phyloP scores from a whole-genome alignment of 2,113 vertebrate genomes.

The Plecotus auritus region DNA sequence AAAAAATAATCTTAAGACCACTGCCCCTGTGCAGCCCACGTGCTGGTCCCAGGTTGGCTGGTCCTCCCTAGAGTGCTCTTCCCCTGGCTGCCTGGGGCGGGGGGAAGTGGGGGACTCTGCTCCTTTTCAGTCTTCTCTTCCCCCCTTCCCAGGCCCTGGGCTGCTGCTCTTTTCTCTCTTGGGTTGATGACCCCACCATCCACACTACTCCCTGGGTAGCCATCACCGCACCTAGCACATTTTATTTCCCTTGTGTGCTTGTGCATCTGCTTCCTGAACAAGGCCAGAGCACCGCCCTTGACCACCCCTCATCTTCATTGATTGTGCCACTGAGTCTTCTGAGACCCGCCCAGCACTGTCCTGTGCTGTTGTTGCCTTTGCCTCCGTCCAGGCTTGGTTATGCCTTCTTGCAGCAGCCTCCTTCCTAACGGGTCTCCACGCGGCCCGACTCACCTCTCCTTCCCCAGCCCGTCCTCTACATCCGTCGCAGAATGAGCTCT shows the following conservation, averaged over 20 bases:
- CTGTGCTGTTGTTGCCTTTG: not conserved
- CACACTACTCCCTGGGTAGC: not conserved
- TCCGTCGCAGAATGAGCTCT: accelerated
- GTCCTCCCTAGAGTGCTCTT: not conserved
- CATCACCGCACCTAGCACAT: not conserved
- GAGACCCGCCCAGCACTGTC: accelerated
- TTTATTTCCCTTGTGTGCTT: not conserved
- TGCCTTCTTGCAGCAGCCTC: not conserved
- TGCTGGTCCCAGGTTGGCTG: not conserved
- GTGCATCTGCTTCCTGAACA: not conserved
- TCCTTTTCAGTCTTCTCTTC: not conserved
- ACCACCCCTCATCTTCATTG: not conserved
- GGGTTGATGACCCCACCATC: not conserved
- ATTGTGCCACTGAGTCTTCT: not conserved
- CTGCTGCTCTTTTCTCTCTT: not conserved
- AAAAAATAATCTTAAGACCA: not conserved
- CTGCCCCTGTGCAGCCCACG: accelerated
- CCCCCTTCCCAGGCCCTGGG: not conserved
- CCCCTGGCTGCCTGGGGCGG: not conserved
- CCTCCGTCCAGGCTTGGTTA: not conserved
- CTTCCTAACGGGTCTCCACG: not conserved
- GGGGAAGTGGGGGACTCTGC: not conserved
- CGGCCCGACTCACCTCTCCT: not conserved
- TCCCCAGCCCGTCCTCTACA: not conserved
- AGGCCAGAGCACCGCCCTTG: not conserved